phyloP scores from a whole-genome alignment of 2,888 invertebrate genomes.

The Camptogramma bilineatum region DNA sequence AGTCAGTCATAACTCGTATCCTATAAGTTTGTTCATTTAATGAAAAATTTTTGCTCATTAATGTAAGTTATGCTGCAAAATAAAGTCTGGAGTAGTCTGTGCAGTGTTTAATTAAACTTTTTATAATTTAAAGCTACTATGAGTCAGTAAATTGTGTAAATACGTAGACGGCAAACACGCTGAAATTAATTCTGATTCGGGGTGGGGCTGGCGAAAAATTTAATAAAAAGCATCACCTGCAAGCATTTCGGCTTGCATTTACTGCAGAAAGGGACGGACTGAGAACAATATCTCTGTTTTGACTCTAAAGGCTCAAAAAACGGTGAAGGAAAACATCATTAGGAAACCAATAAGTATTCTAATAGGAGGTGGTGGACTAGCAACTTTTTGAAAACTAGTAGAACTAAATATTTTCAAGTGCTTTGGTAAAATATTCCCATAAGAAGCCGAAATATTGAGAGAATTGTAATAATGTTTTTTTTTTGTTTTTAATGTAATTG shows the following conservation, averaged over 20 bases:
- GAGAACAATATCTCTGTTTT: conserved; percentile 1
- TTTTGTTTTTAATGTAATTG: too few relatives aligned
- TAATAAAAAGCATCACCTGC: conserved; percentile 77
- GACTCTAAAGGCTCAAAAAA: too few relatives aligned
- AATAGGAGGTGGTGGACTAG: too few relatives aligned
- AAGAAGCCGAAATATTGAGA: too few relatives aligned
- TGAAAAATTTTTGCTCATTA: conserved; percentile 30
- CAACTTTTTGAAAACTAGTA: too few relatives aligned
- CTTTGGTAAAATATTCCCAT: too few relatives aligned
- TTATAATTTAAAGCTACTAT: conserved; percentile 49
- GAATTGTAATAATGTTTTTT: too few relatives aligned
- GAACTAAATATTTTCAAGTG: too few relatives aligned
- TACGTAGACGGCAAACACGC: conserved; percentile 52
- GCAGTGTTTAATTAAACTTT: conserved; percentile 53
- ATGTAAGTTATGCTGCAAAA: conserved; percentile 39
- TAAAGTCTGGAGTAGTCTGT: conserved; percentile 33
- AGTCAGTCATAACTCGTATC: neutral
- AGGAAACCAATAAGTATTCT: too few relatives aligned
- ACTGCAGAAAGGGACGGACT: conserved; percentile 45
- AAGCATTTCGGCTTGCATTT: conserved; percentile 51
- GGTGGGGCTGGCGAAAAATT: conserved; percentile 63
- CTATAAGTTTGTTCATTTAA: conserved; percentile 14
- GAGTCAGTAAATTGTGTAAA: conserved; percentile 47
- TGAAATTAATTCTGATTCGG: conserved; percentile 67
- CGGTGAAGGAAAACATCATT: too few relatives aligned